Base-by-base conservation (phyloP, 2,113 vertebrate genomes). In the Irena cyanogastra region DNA sequence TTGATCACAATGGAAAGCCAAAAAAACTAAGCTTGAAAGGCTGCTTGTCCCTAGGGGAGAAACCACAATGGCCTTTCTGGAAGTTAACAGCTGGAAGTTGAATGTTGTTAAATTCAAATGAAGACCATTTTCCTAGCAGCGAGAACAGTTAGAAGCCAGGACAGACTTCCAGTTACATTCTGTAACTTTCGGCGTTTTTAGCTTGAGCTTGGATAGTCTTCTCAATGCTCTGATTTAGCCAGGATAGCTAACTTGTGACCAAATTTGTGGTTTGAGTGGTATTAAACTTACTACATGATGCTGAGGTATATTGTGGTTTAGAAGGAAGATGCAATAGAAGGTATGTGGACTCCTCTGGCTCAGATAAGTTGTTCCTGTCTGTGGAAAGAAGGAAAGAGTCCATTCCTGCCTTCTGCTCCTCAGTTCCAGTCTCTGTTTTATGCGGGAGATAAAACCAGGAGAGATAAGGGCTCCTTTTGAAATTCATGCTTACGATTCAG, bases 71-170 rank as follows among this genome's bases (percentile, higher is more conserved):
- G 52, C 35, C 60, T 89, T 94, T 92, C 90, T 96, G 87, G 83
- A 95, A 90, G 85, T 93, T 94, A 95, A 92, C 92, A 94, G 89
- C 89, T 96, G 93, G 89, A 97, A 94, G 89, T 23, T 92, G 76
- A 84, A 56, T 87, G 83, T 37, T 86, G 60, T 60, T 90, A 89
- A 83, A 95, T 82, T 90, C 72, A 94, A 82, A 83, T 77, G 50
- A 83, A 83, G 60, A 83, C 24, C 64, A 70, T 47, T 92, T 89
- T 89, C 83, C 42, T 89, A 56, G 52, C 52, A 90, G 35, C 39
- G 64, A 69, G 37, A 74, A 41, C 24, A 45, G 28, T 54, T 81
- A 81, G 71, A 80, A 91, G 60, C n/a, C 26, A 1, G 33, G 44
- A 86, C 53, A 65, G 37, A 52, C n/a, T 95, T 85, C 37, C 50